Evolutionary conservation across 2,113 vertebrate species (phyloP), one percentile per base, ranked within the genome.

Genomic region (Triplophysa tibetana): DNA sequence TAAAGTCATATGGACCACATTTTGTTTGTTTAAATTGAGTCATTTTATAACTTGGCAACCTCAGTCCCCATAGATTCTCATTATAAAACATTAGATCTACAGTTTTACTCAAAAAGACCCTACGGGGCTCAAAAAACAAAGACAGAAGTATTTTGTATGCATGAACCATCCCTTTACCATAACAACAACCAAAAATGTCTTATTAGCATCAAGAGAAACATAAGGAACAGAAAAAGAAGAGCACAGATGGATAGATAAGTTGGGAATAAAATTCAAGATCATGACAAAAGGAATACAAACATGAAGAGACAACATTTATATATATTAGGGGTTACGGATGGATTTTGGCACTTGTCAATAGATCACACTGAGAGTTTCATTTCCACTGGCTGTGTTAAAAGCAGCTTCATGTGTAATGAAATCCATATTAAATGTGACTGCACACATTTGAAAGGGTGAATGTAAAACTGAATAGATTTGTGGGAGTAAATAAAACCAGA

Each of bases 221-320:
- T 24, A 52, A 24, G 48, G 14, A 45, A 62, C 19, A 58, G 16
- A 64, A 2, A 64, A 45, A 74, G 5, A 21, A 43, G 12, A 24
- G 52, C 7, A 58, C 17, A 16, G 4, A 2, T 38, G 33, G 33
- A 7, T 38, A 38, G 33, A 29, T 29, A n/a, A 21, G 8, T 58
- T 21, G 19, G n/a, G 6, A 19, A 58, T n/a, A 70, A 52, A 12
- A 48, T 26, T 23, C 16, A 70, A 69, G 67, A 60, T n/a, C 38
- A 41, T 14, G 72, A 48, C 24, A 38, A 11, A 26, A 52, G 26
- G 17, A 65, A 77, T 33, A 52, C 62, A 65, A 77, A 77, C 60
- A 48, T 77, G 60, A 13, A 21, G 23, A 23, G 19, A 56, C 17
- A 74, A 61, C 8, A 74, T 45, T 21, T 74, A 62, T 17, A 74